A percentile compares a stretch with the other conserved stretches of the same genome.
These are phyloP conservation scores for Peromyscus polionotus DNA, from an alignment of 2,113 vertebrate genomes.

Conservation along the genomic window DNA sequence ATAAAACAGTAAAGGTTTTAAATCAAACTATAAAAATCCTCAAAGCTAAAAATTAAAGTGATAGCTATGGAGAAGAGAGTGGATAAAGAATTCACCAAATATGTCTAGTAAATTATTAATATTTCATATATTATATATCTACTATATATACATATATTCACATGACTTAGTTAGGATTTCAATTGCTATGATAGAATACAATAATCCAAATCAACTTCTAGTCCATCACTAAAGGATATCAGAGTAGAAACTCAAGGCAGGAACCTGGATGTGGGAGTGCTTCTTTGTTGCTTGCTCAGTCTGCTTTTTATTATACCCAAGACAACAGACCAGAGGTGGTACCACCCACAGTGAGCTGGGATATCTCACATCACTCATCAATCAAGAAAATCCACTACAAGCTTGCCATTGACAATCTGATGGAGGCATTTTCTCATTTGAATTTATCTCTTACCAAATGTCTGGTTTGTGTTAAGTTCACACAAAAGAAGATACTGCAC, in stretches of 20 bases:
- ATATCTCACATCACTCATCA: background rate
- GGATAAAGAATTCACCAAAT: conserved; percentile 81
- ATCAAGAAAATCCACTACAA: background rate
- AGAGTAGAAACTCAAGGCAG: background rate
- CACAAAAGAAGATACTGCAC: background rate
- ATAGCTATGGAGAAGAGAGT: conserved; percentile 59
- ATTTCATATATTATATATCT: conserved; percentile 42
- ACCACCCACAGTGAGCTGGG: background rate
- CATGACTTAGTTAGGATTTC: background rate
- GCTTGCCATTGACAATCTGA: background rate
- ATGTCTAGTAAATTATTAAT: conserved; percentile 73
- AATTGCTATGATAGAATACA: background rate
- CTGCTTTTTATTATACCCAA: background rate
- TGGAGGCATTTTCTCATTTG: background rate
- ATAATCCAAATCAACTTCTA: background rate
- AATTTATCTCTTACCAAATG: background rate
- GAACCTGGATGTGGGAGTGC: background rate
- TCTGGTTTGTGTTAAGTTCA: background rate
- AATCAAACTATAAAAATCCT: conserved; percentile 85
- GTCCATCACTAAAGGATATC: background rate
- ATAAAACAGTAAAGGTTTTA: conserved; percentile 84
- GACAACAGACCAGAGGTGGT: background rate
- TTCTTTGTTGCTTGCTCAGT: background rate
- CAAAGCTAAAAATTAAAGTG: conserved; percentile 80
- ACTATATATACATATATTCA: background rate